Base-by-base conservation (phyloP, 2,888 invertebrate species). In the Rhamphomyia laevipes region DNA sequence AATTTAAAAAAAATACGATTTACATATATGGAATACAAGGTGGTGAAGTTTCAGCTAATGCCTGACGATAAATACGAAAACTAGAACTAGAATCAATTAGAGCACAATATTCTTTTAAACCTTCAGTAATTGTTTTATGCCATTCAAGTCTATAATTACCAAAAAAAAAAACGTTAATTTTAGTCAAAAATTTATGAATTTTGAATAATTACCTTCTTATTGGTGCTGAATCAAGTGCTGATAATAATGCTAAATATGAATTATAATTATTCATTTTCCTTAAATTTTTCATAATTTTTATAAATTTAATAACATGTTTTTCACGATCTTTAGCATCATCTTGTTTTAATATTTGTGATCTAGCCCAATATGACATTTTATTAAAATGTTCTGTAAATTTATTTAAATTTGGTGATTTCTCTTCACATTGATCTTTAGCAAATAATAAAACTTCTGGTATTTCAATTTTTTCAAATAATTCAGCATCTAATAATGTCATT, bases 1-100 rank as follows among this genome's bases (percentile, higher is more conserved):
- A 35, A n/a, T n/a, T 13, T 35, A 13, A 35, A n/a, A n/a, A 35
- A n/a, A 5, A 35, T 15, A 37, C 15, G 6, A 78, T 86, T 80
- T 73, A 96, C 96, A 99, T 94, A 71, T 99, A 99, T 4, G 99
- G 99, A 73, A 99, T 95, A 70, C 97, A 97, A 31, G 99, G 99
- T 31, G 97, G 95, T 65, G 88, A 86, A 6, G 96, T 93, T 66
- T 94, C 93, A 6, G 90, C 86, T 57, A 99, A 73, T 43, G 95
- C 93, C 68, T 86, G 89, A 48, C 99, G 77, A 69, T 99, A 99
- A n/a, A 92, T 88, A 59, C 93, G 78, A 77, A 99, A 99, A 60
- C 96, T 96, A 37, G 91, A 91, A n/a, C 93, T 91, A 56, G 93
- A 93, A 73, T 99, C 97, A 59, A 99, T 97, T 54, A 99, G 80